A percentile compares a stretch with the other conserved stretches of the same genome.
Evolutionary conservation across 2,113 vertebrate species (phyloP).

Genomic region (Alethe diademata): DNA sequence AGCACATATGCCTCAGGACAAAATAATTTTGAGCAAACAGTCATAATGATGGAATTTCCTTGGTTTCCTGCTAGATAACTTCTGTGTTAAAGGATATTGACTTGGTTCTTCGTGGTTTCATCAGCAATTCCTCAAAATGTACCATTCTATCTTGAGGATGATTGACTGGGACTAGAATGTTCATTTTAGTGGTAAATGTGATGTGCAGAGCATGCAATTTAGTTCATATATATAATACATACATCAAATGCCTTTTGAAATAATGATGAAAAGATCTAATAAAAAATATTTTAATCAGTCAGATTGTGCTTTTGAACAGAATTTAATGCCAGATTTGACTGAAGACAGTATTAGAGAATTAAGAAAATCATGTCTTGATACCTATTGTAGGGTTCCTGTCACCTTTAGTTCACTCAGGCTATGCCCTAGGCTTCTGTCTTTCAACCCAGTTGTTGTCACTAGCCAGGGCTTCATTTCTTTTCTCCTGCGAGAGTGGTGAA

Average conservation of each 20-base stretch:
- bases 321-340: background rate
- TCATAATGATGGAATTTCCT: background rate
- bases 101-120: background rate
- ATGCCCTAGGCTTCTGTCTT: background rate
- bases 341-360: background rate
- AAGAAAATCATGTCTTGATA: background rate
- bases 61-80: background rate
- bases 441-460: background rate
- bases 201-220: background rate
- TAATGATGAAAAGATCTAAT: background rate
- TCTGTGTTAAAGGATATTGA: background rate
- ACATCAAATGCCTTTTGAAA: background rate
- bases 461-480: background rate
- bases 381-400: background rate
- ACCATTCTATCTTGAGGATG: background rate
- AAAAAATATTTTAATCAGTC: background rate
- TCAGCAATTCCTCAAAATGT: background rate
- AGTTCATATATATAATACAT: background rate
- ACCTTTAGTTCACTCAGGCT: background rate
- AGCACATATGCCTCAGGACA: background rate
- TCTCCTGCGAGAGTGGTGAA: background rate
- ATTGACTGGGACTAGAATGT: background rate
- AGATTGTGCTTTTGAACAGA: background rate
- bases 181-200: background rate
- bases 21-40: background rate